Percentiles rank a stretch among this genome's conserved stretches.
Conservation (phyloP, 2,888 invertebrate genomes). For the Torymus tubicola region DNA sequence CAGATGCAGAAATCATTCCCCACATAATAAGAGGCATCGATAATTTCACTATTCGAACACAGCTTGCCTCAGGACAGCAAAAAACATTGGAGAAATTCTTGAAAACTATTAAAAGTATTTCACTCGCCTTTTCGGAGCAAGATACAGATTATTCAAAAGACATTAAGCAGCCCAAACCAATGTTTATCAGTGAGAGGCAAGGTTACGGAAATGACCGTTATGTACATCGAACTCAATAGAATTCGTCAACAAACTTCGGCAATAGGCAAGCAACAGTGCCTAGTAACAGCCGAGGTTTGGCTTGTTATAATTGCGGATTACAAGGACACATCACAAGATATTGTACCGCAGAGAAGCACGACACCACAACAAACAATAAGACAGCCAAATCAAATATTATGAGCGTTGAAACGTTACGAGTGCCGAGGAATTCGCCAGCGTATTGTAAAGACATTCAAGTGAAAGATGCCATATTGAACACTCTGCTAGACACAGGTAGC, state of each 20-base stretch:
- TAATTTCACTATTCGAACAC: not conserved
- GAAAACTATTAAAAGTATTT: not conserved
- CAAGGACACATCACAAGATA: not conserved
- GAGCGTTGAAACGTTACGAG: not conserved
- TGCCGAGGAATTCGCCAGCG: not conserved
- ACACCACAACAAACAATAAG: not conserved
- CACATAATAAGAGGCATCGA: conserved; percentile 4
- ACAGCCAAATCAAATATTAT: not conserved
- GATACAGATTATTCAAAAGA: no score
- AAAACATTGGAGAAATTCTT: not conserved
- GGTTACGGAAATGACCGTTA: no score
- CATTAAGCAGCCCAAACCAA: no score
- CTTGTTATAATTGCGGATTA: not conserved
- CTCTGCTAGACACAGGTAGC: not conserved
- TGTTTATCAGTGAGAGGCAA: no score
- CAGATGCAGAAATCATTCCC: conserved; percentile 2
- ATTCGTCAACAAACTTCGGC: not conserved
- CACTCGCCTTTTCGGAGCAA: not conserved
- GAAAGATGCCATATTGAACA: not conserved
- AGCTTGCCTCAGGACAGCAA: not conserved
- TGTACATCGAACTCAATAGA: no score
- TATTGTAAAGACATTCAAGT: not conserved
- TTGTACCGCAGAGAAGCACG: not conserved
- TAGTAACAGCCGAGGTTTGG: not conserved
- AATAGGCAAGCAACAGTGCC: not conserved